A percentile compares a stretch with the other conserved stretches of the same genome.
Evolutionary conservation across 2,113 vertebrate genomes (phyloP).

Genomic region (Macquaria ambigua): DNA sequence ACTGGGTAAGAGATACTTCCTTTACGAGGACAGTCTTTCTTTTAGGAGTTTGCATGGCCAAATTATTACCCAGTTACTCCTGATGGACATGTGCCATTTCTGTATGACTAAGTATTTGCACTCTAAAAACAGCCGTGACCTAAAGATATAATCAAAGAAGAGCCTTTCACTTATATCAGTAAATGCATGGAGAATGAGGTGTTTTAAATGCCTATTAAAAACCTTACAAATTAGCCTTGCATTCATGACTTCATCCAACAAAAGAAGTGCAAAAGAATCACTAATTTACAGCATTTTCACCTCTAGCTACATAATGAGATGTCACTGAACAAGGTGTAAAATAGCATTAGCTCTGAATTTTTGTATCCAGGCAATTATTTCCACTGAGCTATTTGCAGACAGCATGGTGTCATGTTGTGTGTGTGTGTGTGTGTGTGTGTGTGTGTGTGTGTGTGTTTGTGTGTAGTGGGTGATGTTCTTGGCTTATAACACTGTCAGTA

Average conservation of each 20-base stretch:
- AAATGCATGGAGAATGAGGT: background rate
- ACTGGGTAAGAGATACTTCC: constrained; percentile 89
- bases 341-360: constrained; percentile 37
- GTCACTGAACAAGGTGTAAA: constrained; percentile 39
- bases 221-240: no score
- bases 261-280: background rate
- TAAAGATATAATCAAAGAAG: constrained; percentile 1
- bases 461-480: background rate
- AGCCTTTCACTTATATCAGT: background rate
- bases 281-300: background rate
- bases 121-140: constrained; percentile 29
- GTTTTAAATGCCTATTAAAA: background rate
- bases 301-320: constrained; percentile 31
- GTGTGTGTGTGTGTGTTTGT: background rate
- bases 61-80: background rate
- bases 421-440: constrained; percentile 3
- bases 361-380: constrained; percentile 43
- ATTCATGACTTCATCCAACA: background rate
- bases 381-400: constrained; percentile 30
- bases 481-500: constrained; percentile 4
- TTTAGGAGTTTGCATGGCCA: background rate
- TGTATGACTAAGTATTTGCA: background rate
- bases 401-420: constrained; percentile 18
- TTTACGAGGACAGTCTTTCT: background rate
- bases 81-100: background rate